Percentiles rank a stretch among this genome's conserved stretches.
phyloP scores from a whole-genome alignment of 2,113 vertebrate genomes.

The Coptodon rendalli region DNA sequence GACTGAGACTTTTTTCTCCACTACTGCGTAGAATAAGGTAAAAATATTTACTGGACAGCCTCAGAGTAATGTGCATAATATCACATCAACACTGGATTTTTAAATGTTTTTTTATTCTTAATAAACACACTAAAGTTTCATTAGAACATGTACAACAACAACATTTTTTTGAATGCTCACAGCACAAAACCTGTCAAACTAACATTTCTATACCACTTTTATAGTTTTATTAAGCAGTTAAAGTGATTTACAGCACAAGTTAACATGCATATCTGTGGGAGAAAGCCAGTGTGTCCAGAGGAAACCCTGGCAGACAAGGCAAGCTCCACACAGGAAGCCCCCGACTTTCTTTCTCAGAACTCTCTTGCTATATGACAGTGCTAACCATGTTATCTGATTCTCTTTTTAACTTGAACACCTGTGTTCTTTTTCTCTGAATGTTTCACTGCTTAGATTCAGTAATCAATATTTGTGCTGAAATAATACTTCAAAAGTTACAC shows the following conservation, averaged over 20 bases:
- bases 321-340: background rate
- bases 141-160: background rate
- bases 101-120: background rate
- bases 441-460: background rate
- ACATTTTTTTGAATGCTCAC: background rate
- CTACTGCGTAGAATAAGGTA: fast-evolving
- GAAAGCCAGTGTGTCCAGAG: background rate
- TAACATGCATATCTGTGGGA: background rate
- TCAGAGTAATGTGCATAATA: background rate
- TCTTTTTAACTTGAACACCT: background rate
- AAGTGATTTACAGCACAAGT: background rate
- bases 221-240: background rate
- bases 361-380: background rate
- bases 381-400: background rate
- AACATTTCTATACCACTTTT: background rate
- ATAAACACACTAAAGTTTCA: background rate
- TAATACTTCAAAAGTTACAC: background rate
- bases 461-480: fast-evolving
- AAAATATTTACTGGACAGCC: background rate
- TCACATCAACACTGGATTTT: background rate
- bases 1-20: background rate
- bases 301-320: background rate
- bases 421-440: background rate
- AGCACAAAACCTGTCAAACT: background rate
- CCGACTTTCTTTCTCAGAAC: background rate